A percentile compares a stretch with the other conserved stretches of the same genome.
Conservation (phyloP, 2,888 invertebrate genomes). For the Lasioglossum figueresi region DNA sequence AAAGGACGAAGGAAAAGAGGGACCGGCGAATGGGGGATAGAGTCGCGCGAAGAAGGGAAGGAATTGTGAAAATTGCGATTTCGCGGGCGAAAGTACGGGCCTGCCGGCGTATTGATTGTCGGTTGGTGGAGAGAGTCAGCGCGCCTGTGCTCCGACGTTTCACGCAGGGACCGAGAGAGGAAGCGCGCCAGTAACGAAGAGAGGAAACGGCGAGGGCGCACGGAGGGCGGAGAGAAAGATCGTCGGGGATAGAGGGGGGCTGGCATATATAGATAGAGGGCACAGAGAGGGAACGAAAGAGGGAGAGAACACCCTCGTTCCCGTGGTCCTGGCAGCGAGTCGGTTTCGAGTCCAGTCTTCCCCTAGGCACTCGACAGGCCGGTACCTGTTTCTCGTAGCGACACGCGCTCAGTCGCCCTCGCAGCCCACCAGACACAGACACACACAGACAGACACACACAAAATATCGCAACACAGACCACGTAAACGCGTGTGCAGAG, state of each 20-base stretch:
- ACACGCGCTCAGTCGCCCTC: conserved; percentile 66
- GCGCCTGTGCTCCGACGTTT: conserved; percentile 67
- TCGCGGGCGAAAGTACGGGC: conserved; percentile 79
- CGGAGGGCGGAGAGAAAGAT: conserved; percentile 54
- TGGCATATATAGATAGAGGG: conserved; percentile 22
- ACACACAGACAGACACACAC: not conserved
- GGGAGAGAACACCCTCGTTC: conserved; percentile 58
- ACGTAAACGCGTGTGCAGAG: conserved; percentile 1
- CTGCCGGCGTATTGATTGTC: conserved; percentile 83
- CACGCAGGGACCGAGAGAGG: conserved; percentile 52
- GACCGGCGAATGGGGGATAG: conserved; percentile 19
- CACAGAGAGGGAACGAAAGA: conserved; percentile 38
- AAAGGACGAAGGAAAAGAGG: conserved; percentile 26
- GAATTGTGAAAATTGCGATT: conserved; percentile 77
- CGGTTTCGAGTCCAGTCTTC: conserved; percentile 81
- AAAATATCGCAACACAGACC: not conserved
- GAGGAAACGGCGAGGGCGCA: conserved; percentile 42
- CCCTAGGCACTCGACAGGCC: conserved; percentile 82
- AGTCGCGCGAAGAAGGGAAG: conserved; percentile 48
- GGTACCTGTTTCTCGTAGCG: conserved; percentile 71
- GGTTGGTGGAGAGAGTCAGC: conserved; percentile 64
- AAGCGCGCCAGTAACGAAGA: conserved; percentile 49
- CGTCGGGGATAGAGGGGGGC: conserved; percentile 32
- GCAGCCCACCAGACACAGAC: conserved; percentile 37
- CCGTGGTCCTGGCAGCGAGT: conserved; percentile 70